phyloP scores from a whole-genome alignment of 2,888 invertebrate genomes.

The Choreutis nemorana region DNA sequence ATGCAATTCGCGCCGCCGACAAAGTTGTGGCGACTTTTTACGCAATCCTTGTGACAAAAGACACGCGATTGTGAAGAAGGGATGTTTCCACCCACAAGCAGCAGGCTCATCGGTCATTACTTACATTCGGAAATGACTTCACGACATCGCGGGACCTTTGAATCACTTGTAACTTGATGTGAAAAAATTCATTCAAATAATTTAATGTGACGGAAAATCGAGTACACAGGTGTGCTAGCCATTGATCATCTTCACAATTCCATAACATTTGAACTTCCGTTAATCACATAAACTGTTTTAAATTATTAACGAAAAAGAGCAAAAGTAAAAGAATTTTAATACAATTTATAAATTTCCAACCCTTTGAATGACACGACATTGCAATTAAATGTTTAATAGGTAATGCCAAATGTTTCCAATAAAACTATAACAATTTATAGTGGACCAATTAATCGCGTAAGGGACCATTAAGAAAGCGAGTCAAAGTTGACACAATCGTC shows the following conservation, averaged over 20 bases:
- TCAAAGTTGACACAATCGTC: slow-evolving; percentile 45
- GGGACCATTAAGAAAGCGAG: slow-evolving; percentile 40
- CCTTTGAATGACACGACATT: background rate
- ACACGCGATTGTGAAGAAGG: slow-evolving; percentile 37
- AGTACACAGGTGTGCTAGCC: slow-evolving; percentile 38
- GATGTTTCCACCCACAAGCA: slow-evolving; percentile 67
- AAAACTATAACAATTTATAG: slow-evolving; percentile 20
- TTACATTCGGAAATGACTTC: slow-evolving; percentile 56
- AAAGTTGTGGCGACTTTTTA: slow-evolving; percentile 44
- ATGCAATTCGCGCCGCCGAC: slow-evolving; percentile 58
- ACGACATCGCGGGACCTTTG: slow-evolving; percentile 46
- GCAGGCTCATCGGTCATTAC: slow-evolving; percentile 52
- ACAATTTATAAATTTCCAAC: background rate
- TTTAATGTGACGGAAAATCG: slow-evolving; percentile 21
- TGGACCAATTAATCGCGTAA: slow-evolving; percentile 28
- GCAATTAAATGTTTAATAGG: background rate
- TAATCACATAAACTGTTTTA: background rate
- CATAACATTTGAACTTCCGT: background rate
- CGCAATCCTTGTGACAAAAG: slow-evolving; percentile 27
- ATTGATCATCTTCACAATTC: too few relatives aligned
- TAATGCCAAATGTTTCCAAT: background rate
- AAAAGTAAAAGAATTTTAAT: too few relatives aligned
- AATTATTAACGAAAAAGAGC: background rate
- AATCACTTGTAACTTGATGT: slow-evolving; percentile 35
- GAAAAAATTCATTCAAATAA: slow-evolving; percentile 19